These are phyloP conservation scores for Baronia brevicornis DNA, from an alignment of 2,888 invertebrate genomes.

Conservation along the genomic window DNA sequence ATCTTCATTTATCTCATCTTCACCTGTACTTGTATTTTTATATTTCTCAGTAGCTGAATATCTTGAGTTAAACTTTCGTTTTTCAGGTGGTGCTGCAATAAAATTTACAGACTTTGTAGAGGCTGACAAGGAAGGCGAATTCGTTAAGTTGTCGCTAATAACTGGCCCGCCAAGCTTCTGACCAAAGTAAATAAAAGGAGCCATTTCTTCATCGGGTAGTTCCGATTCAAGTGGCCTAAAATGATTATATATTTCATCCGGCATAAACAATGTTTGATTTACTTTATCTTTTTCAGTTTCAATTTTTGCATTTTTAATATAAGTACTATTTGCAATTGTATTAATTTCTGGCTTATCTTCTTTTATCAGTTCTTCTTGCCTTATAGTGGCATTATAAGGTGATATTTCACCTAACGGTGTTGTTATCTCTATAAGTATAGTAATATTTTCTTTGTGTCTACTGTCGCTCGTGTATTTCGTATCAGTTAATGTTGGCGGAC, in stretches of 20 bases:
- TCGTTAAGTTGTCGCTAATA: slow-evolving; percentile 60
- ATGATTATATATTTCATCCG: slow-evolving; percentile 78
- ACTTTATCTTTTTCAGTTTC: slow-evolving; percentile 57
- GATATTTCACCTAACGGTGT: slow-evolving; percentile 24
- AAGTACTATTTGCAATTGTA: slow-evolving; percentile 51
- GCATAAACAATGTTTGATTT: slow-evolving; percentile 75
- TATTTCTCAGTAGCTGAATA: slow-evolving; percentile 68
- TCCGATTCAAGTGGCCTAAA: slow-evolving; percentile 78
- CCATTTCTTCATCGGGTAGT: slow-evolving; percentile 79
- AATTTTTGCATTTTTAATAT: slow-evolving; percentile 41
- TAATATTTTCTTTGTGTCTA: slow-evolving; percentile 32
- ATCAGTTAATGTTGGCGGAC: slow-evolving; percentile 34
- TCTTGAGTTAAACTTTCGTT: slow-evolving; percentile 60
- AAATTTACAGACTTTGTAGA: slow-evolving; percentile 68
- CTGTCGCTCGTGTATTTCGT: slow-evolving; percentile 32
- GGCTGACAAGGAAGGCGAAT: slow-evolving; percentile 62
- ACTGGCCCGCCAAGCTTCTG: slow-evolving; percentile 71
- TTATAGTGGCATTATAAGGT: slow-evolving; percentile 24
- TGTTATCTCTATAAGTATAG: slow-evolving; percentile 28
- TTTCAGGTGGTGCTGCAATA: slow-evolving; percentile 54
- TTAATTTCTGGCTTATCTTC: slow-evolving; percentile 48
- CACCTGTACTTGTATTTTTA: slow-evolving; percentile 64
- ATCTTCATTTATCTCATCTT: slow-evolving; percentile 74
- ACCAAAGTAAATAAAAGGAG: slow-evolving; percentile 82
- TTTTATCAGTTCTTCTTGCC: slow-evolving; percentile 28